Conservation (phyloP, 2,888 invertebrate genomes). For the Microplitis manilae region DNA sequence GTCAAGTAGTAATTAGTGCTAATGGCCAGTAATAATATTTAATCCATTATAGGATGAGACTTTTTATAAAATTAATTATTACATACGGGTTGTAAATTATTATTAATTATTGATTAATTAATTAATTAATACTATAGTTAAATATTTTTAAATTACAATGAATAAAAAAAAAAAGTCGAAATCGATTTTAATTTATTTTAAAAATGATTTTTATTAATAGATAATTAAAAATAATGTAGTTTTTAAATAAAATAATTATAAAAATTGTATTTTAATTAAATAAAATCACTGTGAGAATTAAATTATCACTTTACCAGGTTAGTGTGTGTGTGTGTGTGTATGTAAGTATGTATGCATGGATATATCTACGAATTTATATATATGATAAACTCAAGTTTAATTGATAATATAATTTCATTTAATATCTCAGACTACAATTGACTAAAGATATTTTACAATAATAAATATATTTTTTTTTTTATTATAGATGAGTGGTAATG, state of each 20-base stretch:
- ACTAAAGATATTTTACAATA: background rate
- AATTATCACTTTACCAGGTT: conserved; percentile 1
- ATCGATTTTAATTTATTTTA: background rate
- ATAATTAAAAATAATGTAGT: background rate
- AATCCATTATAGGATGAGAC: background rate
- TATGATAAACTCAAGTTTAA: background rate
- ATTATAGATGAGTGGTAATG: conserved; percentile 66
- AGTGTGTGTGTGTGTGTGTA: background rate
- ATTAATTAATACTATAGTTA: background rate
- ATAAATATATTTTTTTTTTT: conserved; percentile 15
- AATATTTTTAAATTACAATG: background rate
- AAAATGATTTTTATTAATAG: background rate
- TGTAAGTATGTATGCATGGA: background rate
- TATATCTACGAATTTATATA: background rate
- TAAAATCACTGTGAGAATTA: background rate
- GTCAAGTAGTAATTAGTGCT: background rate
- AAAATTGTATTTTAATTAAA: background rate
- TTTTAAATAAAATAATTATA: background rate
- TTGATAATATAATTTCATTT: background rate
- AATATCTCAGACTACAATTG: background rate
- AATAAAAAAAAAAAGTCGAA: conserved; percentile 7
- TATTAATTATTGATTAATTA: background rate
- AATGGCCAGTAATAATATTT: background rate
- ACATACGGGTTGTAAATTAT: background rate
- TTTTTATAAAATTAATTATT: background rate